Conservation (phyloP, 2,797 vertebrate genomes). For the Pantherophis alleghaniensis region DNA sequence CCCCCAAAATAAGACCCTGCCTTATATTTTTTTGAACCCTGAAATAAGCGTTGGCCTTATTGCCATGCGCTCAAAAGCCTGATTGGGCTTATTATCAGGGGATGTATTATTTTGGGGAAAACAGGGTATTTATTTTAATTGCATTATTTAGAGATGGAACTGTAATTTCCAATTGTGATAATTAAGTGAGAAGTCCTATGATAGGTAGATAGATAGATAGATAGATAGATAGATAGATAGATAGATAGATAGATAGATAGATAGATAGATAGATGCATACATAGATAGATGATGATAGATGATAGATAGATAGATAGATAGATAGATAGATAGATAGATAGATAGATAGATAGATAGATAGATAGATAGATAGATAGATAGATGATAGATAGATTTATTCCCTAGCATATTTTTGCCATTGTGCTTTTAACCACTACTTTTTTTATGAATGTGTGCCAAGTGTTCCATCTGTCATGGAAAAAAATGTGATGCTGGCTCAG, state of each 20-base stretch:
- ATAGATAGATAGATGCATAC: background rate
- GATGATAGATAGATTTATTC: background rate
- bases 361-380: too few species aligned
- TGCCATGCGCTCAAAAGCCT: too few species aligned
- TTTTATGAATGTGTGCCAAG: constrained; percentile 29
- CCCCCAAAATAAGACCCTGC: too few species aligned
- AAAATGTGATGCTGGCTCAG: background rate
- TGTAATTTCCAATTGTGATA: background rate
- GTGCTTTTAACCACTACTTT: constrained; percentile 35
- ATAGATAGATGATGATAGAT: background rate
- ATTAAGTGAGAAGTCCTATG: background rate
- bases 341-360: too few species aligned
- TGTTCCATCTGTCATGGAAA: constrained; percentile 22
- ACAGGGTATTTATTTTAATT: background rate
- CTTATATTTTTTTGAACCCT: too few species aligned
- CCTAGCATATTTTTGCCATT: constrained; percentile 17
- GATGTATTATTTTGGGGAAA: too few species aligned
- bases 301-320: background rate
- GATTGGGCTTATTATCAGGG: too few species aligned
- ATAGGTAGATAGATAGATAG: background rate
- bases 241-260: background rate
- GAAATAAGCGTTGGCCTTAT: too few species aligned
- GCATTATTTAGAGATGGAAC: background rate
- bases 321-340: too few species aligned
- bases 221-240: background rate